A percentile compares a stretch with the other conserved stretches of the same genome.
phyloP scores from a whole-genome alignment of 1,140 invertebrate genomes.

The Idris sp. region DNA sequence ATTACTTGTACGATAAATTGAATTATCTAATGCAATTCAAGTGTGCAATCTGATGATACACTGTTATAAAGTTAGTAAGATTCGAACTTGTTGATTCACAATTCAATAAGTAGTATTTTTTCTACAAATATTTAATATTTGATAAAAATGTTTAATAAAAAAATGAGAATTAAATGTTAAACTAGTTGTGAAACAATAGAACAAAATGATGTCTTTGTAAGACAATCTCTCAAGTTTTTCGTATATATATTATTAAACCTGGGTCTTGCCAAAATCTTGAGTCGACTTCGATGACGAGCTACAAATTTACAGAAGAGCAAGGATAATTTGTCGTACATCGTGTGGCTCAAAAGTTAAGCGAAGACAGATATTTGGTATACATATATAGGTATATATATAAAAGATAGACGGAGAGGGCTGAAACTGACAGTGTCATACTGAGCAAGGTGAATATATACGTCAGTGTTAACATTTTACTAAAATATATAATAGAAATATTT shows the following conservation, averaged over 20 bases:
- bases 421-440: conserved; percentile 79
- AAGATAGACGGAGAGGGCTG: conserved; percentile 68
- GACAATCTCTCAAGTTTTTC: conserved; percentile 20
- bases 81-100: too few species aligned
- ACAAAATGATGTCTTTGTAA: conserved; percentile 9
- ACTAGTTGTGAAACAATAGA: too few species aligned
- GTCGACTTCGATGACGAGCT: conserved; percentile 39
- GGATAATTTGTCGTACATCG: conserved; percentile 27
- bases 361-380: conserved; percentile 40
- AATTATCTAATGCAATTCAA: too few species aligned
- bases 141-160: too few species aligned
- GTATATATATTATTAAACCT: conserved; percentile 34
- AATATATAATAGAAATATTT: too few species aligned
- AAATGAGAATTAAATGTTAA: too few species aligned
- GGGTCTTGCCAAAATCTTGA: conserved; percentile 43
- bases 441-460: conserved; percentile 79
- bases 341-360: conserved; percentile 39
- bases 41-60: too few species aligned
- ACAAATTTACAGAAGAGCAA: conserved; percentile 28
- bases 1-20: too few species aligned
- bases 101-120: too few species aligned
- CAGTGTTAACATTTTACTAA: conserved; percentile 75
- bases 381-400: conserved; percentile 42
- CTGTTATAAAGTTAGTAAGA: too few species aligned
- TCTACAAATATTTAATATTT: too few species aligned